Conservation (phyloP, 2,113 vertebrate species). For the Phainopepla nitens region DNA sequence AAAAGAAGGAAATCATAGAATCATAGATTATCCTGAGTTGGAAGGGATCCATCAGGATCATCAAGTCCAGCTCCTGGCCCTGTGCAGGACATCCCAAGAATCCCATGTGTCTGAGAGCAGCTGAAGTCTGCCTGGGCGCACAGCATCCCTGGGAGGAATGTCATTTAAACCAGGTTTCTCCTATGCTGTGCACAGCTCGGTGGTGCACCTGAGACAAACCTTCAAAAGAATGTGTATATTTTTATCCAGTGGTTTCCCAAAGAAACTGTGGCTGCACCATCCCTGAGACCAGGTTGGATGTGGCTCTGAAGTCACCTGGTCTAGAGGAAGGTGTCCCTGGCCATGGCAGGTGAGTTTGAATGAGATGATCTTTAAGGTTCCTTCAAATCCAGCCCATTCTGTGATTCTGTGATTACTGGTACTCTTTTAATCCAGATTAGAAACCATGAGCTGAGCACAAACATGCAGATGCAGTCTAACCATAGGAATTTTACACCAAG, state of each 20-base stretch:
- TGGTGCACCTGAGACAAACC: accelerated
- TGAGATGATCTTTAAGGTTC: neutral
- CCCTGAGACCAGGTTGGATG: neutral
- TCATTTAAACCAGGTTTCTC: neutral
- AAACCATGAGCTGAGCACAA: neutral
- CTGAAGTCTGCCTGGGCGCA: neutral
- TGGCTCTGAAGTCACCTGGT: neutral
- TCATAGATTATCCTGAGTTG: neutral
- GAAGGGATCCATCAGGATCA: neutral
- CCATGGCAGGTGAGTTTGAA: neutral
- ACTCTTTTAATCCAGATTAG: neutral
- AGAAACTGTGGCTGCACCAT: neutral
- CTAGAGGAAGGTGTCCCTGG: neutral
- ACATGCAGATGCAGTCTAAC: neutral
- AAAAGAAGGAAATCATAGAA: neutral
- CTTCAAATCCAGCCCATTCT: neutral
- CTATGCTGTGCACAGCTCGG: neutral
- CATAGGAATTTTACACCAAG: neutral
- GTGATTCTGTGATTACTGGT: neutral
- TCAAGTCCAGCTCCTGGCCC: neutral
- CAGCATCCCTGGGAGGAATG: neutral
- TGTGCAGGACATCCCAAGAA: neutral
- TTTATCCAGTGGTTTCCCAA: neutral
- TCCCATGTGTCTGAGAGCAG: neutral
- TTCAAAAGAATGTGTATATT: neutral